Evolutionary conservation across 2,797 vertebrate species (phyloP), one percentile per base, ranked within the genome.

Genomic region (Ataeniobius toweri): DNA sequence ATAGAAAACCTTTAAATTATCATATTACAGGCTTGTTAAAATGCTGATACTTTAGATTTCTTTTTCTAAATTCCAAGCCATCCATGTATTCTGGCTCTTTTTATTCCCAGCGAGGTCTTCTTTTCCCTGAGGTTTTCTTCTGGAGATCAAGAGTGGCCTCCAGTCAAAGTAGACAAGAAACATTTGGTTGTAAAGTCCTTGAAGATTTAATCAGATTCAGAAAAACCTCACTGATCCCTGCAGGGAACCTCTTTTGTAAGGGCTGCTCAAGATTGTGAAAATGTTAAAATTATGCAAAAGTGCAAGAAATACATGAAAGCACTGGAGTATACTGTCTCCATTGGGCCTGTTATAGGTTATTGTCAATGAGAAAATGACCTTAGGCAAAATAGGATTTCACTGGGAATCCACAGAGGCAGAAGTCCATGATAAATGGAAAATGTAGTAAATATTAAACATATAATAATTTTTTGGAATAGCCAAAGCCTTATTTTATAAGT

Each of bases 21-120:
- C 13, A 69, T 48, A 48, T 69, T 46, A 48, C 6, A 46, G 41
- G 44, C 41, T 46, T 46, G 22, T 69, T n/a, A 46, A 69, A 75
- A 24, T 80, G 53, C 71, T 83, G 70, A 77, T 80, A 46, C 28
- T 31, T 68, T 75, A 76, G 9, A 83, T 80, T 80, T 84, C 74
- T 85, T 83, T 81, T 48, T 50, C 70, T 81, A 31, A 76, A 75
- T 80, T 83, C 55, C 71, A 86, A 58, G 81, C 83, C 70, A 75
- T 79, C 56, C 41, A 65, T 74, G 81, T 48, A 7, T 76, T 83
- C 59, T 84, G 61, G 68, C 26, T 83, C 22, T 72, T 12, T 79
- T 72, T 79, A 81, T 71, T 81, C 79, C 65, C 73, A 65, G 6
- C n/a, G 46, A 73, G 55, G n/a, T 78, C 26, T 5, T 56, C 39